phyloP scores from a whole-genome alignment of 2,888 invertebrate species.

The Alentia gelatinosa region DNA sequence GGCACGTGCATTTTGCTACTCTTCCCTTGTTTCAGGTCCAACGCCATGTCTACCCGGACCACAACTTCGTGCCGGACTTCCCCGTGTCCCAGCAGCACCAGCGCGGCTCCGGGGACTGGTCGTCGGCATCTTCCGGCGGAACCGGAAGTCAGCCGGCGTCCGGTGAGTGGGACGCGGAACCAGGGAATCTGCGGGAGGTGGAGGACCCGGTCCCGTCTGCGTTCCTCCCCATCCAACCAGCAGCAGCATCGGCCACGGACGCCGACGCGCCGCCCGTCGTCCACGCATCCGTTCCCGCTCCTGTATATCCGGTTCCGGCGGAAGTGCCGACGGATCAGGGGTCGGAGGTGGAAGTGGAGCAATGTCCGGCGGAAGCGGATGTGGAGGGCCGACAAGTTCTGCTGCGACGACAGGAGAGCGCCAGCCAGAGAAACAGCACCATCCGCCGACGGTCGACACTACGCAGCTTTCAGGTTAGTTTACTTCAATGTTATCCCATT shows the following conservation, averaged over 20 bases:
- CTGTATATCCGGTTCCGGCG: background rate
- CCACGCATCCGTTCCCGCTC: background rate
- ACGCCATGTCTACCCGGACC: constrained; percentile 19
- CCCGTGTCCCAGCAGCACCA: no score
- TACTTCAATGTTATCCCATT: background rate
- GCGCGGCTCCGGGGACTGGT: constrained; percentile 34
- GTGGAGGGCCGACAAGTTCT: constrained; percentile 20
- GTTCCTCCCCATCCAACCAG: background rate
- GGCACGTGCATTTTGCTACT: background rate
- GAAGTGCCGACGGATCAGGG: background rate
- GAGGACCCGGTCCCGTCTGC: background rate
- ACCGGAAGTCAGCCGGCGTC: background rate
- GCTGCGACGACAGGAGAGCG: constrained; percentile 17
- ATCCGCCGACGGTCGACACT: constrained; percentile 61
- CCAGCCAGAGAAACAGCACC: constrained; percentile 36
- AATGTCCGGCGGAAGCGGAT: background rate
- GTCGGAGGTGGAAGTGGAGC: background rate
- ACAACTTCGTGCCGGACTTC: background rate
- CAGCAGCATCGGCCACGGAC: no score
- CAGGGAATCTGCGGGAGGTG: background rate
- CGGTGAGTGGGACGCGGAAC: background rate
- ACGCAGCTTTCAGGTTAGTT: constrained; percentile 59
- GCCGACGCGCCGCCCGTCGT: background rate
- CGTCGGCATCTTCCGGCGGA: constrained; percentile 2
- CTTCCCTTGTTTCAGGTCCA: background rate